Evolutionary conservation across 2,113 vertebrate genomes (phyloP).

Genomic region (Saccopteryx bilineata): DNA sequence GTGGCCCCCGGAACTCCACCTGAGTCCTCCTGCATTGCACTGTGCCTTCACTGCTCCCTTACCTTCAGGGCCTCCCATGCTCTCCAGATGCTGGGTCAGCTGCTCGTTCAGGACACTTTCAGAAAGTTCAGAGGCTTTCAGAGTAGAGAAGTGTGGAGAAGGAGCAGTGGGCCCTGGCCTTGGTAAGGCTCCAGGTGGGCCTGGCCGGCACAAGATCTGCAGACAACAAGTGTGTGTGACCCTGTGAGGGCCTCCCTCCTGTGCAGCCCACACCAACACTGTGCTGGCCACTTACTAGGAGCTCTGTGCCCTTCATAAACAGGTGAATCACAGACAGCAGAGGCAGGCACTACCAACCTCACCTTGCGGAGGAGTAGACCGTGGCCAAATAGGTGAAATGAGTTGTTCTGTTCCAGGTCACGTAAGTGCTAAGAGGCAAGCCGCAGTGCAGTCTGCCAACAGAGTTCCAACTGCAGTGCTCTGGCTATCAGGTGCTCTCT

Average conservation of each 20-base stretch:
- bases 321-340: background rate
- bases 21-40: rapidly evolving
- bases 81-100: background rate
- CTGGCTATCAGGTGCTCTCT: background rate
- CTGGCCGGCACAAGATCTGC: background rate
- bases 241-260: background rate
- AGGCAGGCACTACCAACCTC: background rate
- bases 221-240: background rate
- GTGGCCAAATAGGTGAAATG: background rate
- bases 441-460: background rate
- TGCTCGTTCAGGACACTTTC: background rate
- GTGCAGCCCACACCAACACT: rapidly evolving
- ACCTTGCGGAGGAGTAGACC: background rate
- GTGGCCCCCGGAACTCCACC: background rate
- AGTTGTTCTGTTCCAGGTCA: background rate
- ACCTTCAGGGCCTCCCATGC: background rate
- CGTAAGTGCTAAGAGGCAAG: background rate
- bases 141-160: background rate
- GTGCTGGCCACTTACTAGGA: background rate
- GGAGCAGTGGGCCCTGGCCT: background rate
- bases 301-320: background rate
- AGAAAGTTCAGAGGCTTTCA: background rate
- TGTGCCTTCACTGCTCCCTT: background rate
- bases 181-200: background rate
- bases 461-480: background rate